phyloP scores from a whole-genome alignment of 2,888 invertebrate species.

The Rhodophaea formosa region DNA sequence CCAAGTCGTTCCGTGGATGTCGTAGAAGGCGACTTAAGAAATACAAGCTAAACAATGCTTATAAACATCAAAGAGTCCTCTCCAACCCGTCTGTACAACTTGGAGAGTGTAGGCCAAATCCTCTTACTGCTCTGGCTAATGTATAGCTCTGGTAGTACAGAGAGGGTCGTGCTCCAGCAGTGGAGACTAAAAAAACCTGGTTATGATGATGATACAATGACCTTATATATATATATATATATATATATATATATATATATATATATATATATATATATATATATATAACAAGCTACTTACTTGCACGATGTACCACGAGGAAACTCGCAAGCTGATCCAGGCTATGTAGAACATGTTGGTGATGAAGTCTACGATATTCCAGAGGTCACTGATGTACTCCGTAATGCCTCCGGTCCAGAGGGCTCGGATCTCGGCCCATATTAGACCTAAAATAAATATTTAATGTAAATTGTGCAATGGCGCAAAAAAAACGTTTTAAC shows the following conservation, averaged over 20 bases:
- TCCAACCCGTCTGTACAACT: too few species aligned
- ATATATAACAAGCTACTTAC: slow-evolving; percentile 79
- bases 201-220: too few species aligned
- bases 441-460: slow-evolving; percentile 85
- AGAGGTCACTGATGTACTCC: slow-evolving; percentile 96
- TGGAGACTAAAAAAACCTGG: too few species aligned
- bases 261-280: too few species aligned
- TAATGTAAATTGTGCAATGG: background rate
- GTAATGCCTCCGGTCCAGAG: slow-evolving; percentile 94
- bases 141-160: too few species aligned
- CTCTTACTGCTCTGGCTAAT: too few species aligned
- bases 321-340: slow-evolving; percentile 93
- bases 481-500: too few species aligned
- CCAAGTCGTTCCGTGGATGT: too few species aligned
- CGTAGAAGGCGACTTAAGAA: background rate
- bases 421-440: slow-evolving; percentile 95
- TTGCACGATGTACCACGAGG: slow-evolving; percentile 94
- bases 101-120: too few species aligned
- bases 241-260: background rate
- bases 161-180: too few species aligned
- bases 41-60: background rate
- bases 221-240: too few species aligned
- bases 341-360: slow-evolving; percentile 97
- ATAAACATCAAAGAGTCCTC: too few species aligned
- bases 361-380: slow-evolving; percentile 99